phyloP scores from a whole-genome alignment of 1,140 invertebrate genomes.

The Aporrectodea caliginosa region DNA sequence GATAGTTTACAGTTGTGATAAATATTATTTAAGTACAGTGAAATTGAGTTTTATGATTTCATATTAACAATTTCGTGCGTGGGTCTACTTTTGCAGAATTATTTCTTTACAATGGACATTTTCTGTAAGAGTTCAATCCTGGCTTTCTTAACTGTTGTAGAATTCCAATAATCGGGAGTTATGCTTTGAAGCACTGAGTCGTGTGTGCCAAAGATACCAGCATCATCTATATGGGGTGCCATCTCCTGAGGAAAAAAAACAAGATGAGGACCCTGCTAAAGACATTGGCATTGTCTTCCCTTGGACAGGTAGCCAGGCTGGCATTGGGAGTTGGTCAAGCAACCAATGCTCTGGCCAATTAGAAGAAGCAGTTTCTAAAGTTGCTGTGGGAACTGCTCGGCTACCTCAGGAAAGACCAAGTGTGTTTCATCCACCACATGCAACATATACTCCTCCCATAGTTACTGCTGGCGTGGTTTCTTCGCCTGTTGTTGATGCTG shows the following conservation, averaged over 20 bases:
- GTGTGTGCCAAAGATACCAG: background rate
- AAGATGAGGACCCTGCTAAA: background rate
- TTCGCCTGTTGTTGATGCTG: background rate
- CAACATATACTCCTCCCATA: background rate
- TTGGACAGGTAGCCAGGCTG: background rate
- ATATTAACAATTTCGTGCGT: no score
- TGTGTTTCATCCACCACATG: background rate
- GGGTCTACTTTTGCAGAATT: no score
- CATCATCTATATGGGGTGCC: background rate
- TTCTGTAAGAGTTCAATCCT: no score
- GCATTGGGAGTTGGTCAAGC: background rate
- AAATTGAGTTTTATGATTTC: no score
- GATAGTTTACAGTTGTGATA: no score
- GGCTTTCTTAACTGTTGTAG: no score
- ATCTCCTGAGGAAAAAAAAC: background rate
- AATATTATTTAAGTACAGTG: no score
- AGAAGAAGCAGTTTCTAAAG: background rate
- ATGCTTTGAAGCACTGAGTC: background rate
- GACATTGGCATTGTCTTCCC: background rate
- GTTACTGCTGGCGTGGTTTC: background rate
- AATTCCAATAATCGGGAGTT: background rate
- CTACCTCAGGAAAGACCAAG: background rate
- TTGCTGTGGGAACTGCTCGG: background rate
- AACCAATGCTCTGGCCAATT: background rate
- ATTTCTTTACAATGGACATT: no score